Evolutionary conservation across 2,797 vertebrate genomes (phyloP), one percentile per base, ranked within the genome.

Genomic region (Sebastes vulpes): DNA sequence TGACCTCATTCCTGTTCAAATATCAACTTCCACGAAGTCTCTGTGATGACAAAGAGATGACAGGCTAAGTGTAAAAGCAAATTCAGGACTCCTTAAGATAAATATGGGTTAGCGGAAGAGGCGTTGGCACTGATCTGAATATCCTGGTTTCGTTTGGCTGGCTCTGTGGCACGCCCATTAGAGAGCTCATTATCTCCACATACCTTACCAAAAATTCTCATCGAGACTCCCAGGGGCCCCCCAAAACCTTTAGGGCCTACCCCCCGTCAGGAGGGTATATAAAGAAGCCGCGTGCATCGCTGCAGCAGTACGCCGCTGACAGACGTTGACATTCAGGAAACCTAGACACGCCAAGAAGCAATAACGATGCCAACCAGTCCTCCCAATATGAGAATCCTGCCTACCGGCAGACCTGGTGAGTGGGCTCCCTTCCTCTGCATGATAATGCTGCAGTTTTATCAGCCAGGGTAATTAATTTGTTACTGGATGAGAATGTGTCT

Each of bases 361-460:
- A 73, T 48, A 75, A 83, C 82, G 66, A 91, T 87, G 81, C 90
- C 86, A 46, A 90, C 82, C 68, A 86, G 71, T 6, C 18, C 76
- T 73, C 32, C 88, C 75, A 81, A 53, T 69, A 52, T 48, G n/a
- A 87, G 67, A 28, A 88, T 85, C 75, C 35, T 72, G 58, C 77
- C 68, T 26, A 14, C 42, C 1, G 2, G 68, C 57, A 73, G 70
- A 74, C 18, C 14, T 64, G 81, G 91, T 93, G 53, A 90, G 84
- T 65, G 9, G 65, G 64, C 4, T 50, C 7, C 2, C 16, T 56
- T 60, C 38, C 14, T 31, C 4, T 6, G 4, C 11, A 35, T 25
- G n/a, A 21, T 42, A 16, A 46, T 6, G 14, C 56, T 9, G 20
- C 11, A 11, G 14, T 57, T 32, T 61, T 3, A 63, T 58, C 7